Percentiles rank a stretch among this genome's conserved stretches.
These are phyloP conservation scores for Sciaenops ocellatus DNA, from an alignment of 2,797 vertebrate species.

Conservation along the genomic window DNA sequence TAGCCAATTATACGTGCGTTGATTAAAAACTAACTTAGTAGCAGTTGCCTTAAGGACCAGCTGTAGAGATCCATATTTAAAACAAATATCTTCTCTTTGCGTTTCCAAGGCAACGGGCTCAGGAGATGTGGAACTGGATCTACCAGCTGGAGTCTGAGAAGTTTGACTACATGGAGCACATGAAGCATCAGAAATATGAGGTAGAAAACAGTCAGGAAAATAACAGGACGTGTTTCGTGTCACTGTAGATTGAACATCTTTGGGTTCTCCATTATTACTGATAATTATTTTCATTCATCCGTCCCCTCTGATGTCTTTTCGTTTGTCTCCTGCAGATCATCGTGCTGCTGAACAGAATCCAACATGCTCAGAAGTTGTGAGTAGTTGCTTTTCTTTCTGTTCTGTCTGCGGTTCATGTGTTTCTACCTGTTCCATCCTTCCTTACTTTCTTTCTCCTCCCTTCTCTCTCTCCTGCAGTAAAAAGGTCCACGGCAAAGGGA, in stretches of 20 bases:
- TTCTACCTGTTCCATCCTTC: neutral
- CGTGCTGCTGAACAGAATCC: slow-evolving; percentile 93
- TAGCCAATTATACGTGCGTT: neutral
- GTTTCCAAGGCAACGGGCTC: slow-evolving; percentile 85
- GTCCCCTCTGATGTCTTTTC: neutral
- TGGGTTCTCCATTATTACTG: neutral
- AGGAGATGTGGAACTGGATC: slow-evolving; percentile 91
- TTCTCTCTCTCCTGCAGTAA: slow-evolving; percentile 81
- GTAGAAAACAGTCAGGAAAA: slow-evolving; percentile 62
- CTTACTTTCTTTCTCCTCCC: neutral
- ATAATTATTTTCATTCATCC: neutral
- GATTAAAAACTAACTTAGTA: neutral
- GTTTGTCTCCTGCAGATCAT: slow-evolving; percentile 84
- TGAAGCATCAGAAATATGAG: slow-evolving; percentile 93
- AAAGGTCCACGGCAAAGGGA: slow-evolving; percentile 92
- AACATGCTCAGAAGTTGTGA: slow-evolving; percentile 95
- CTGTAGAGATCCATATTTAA: neutral
- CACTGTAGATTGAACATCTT: neutral
- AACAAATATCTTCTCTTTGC: neutral
- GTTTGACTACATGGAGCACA: slow-evolving; percentile 90
- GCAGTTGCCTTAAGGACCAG: neutral
- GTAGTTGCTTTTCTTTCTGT: slow-evolving; percentile 59
- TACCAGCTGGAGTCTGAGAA: slow-evolving; percentile 93
- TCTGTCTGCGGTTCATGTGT: neutral
- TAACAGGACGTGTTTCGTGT: too few relatives aligned